phyloP scores from a whole-genome alignment of 2,888 invertebrate genomes.

The Caenorhabditis becei region DNA sequence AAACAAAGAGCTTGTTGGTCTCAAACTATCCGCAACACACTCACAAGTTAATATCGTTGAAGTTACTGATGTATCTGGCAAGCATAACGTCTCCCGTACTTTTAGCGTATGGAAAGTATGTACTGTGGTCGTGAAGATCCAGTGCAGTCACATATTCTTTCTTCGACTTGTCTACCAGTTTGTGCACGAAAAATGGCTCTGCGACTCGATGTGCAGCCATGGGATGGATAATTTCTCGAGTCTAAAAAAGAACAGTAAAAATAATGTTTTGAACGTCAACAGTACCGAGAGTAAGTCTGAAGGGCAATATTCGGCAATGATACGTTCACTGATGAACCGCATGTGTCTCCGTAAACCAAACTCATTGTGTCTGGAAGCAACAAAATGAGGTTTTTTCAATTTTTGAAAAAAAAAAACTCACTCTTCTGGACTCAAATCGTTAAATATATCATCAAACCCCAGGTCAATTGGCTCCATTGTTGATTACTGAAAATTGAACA shows the following conservation, averaged over 20 bases:
- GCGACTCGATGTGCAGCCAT: conserved; percentile 32
- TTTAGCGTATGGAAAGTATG: conserved; percentile 56
- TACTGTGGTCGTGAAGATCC: conserved; percentile 56
- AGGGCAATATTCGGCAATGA: conserved; percentile 55
- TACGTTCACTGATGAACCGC: conserved; percentile 58
- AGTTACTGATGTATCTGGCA: conserved; percentile 55
- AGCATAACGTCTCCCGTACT: conserved; percentile 51
- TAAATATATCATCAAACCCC: conserved; percentile 24
- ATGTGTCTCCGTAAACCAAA: conserved; percentile 45
- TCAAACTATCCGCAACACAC: not conserved
- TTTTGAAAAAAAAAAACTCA: not conserved
- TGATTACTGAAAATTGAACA: conserved; percentile 9
- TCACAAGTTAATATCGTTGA: conserved; percentile 60
- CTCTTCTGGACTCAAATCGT: not conserved
- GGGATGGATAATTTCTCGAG: conserved; percentile 57
- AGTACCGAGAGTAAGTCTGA: conserved; percentile 48
- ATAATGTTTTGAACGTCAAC: conserved; percentile 18
- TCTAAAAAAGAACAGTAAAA: conserved; percentile 24
- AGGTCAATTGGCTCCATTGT: conserved; percentile 20
- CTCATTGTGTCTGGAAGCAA: conserved; percentile 40
- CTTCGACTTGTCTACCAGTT: conserved; percentile 29
- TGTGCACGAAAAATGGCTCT: conserved; percentile 39
- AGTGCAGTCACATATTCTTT: conserved; percentile 52
- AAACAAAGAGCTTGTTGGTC: not conserved
- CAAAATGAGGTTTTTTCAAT: not conserved